Conservation (phyloP, 2,888 invertebrate genomes). For the Polyommatus iphigenia region DNA sequence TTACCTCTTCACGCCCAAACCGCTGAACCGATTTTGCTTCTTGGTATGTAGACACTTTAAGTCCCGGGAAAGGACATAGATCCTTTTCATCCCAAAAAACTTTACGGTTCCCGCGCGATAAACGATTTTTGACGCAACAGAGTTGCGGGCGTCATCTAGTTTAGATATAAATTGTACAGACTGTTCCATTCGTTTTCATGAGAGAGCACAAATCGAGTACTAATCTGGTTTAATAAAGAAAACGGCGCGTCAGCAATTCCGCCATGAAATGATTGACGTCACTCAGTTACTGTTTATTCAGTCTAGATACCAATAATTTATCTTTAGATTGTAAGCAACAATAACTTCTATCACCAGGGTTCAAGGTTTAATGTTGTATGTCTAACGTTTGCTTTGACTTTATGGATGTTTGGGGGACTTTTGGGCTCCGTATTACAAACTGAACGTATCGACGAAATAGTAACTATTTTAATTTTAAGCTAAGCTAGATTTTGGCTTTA, state of each 20-base stretch:
- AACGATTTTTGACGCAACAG: too few relatives aligned
- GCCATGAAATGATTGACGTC: conserved; percentile 22
- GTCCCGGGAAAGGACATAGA: too few relatives aligned
- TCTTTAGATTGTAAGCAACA: neutral
- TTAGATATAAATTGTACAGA: neutral
- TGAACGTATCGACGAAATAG: neutral
- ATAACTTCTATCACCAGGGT: neutral
- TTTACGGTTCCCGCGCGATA: too few relatives aligned
- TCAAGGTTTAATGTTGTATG: neutral
- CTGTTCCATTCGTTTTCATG: neutral
- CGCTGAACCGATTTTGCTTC: too few relatives aligned
- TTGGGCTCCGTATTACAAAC: neutral
- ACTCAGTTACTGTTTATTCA: conserved; percentile 26
- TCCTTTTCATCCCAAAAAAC: too few relatives aligned
- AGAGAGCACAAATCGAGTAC: neutral
- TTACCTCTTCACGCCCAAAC: too few relatives aligned
- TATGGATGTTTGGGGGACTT: neutral
- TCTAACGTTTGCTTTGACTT: neutral
- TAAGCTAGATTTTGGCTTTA: too few relatives aligned
- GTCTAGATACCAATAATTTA: conserved; percentile 22
- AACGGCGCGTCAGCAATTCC: neutral
- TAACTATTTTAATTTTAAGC: neutral
- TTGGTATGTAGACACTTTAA: too few relatives aligned
- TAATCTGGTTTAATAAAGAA: neutral
- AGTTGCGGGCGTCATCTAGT: too few relatives aligned